Evolutionary conservation across 2,113 vertebrate species (phyloP).

Genomic region (Marmota flaviventris): DNA sequence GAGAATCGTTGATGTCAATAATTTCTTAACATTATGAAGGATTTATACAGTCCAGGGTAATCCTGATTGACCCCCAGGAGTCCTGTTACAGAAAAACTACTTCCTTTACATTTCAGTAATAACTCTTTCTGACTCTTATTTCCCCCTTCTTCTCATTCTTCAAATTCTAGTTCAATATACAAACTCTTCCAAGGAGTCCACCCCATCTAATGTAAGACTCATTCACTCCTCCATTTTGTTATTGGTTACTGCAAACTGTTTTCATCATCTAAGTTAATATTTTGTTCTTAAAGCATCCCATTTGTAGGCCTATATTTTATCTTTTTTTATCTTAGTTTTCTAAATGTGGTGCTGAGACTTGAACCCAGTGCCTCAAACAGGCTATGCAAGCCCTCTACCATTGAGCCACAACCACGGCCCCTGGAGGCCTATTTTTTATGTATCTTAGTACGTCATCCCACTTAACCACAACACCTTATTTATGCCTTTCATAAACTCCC

Average conservation of each 20-base stretch:
- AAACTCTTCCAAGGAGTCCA: not conserved
- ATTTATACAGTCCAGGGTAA: not conserved
- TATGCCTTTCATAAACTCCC: not conserved
- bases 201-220: not conserved
- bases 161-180: not conserved
- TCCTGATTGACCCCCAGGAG: not conserved
- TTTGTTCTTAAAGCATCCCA: not conserved
- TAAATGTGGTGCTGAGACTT: too few relatives aligned
- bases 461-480: not conserved
- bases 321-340: too few relatives aligned
- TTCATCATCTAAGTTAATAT: not conserved
- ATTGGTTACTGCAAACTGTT: not conserved
- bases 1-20: not conserved
- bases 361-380: too few relatives aligned
- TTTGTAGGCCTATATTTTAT: not conserved
- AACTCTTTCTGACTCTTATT: not conserved
- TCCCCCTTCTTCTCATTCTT: not conserved
- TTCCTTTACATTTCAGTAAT: not conserved
- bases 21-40: not conserved
- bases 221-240: not conserved
- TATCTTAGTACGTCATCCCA: not conserved
- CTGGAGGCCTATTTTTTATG: not conserved
- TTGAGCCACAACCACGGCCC: too few relatives aligned
- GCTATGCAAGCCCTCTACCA: too few relatives aligned
- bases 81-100: not conserved